Conservation (phyloP, 2,888 invertebrate species). For the Dicyrtomina minuta region DNA sequence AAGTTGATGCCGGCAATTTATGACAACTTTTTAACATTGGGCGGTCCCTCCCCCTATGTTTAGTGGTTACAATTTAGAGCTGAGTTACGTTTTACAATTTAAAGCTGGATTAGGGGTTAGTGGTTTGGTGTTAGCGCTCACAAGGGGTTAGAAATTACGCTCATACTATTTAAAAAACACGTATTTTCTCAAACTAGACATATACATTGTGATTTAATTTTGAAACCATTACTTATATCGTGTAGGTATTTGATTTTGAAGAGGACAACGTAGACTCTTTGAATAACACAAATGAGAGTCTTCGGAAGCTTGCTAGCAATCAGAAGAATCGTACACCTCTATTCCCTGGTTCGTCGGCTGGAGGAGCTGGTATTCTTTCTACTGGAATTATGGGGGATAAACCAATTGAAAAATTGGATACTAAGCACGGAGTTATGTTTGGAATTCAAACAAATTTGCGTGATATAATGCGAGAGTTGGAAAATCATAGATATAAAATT, state of each 20-base stretch:
- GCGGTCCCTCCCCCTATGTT: no score
- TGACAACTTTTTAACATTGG: no score
- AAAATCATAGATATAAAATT: conserved; percentile 40
- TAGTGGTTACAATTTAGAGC: no score
- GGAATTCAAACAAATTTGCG: conserved; percentile 7
- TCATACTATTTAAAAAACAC: no score
- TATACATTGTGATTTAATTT: no score
- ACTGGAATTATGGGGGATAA: conserved; percentile 4
- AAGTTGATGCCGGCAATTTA: no score
- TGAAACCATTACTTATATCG: no score
- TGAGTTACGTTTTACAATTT: no score
- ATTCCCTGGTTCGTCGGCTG: background rate
- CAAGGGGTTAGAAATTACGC: no score
- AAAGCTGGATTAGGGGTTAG: no score
- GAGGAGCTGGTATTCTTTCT: background rate
- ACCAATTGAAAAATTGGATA: conserved; percentile 4
- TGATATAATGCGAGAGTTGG: conserved; percentile 42
- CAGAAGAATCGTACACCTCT: conserved; percentile 11
- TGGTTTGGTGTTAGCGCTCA: no score
- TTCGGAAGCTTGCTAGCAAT: background rate
- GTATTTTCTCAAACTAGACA: background rate
- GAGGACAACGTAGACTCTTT: conserved; percentile 46
- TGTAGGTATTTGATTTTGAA: conserved; percentile 51
- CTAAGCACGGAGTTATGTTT: conserved; percentile 17
- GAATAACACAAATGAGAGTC: conserved; percentile 18